Conservation (phyloP, 2,797 vertebrate genomes). For the Alouatta caraya region DNA sequence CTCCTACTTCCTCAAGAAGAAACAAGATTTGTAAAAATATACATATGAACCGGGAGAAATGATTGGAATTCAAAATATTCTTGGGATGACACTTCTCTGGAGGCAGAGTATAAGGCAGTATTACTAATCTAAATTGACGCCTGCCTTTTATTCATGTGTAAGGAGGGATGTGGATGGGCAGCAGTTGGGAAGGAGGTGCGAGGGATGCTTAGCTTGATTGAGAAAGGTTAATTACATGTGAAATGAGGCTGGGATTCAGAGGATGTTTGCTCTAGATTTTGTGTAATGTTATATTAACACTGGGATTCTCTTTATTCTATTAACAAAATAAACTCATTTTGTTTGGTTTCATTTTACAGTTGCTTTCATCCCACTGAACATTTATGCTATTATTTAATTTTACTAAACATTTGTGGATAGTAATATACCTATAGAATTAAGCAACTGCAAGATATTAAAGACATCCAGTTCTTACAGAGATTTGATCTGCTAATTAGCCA, state of each 20-base stretch:
- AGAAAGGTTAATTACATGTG: conserved; percentile 90
- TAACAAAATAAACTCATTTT: conserved; percentile 88
- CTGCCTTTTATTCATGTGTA: conserved; percentile 36
- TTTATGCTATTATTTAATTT: conserved; percentile 88
- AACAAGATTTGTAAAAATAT: conserved; percentile 7
- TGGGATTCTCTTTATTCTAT: conserved; percentile 87
- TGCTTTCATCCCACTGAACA: conserved; percentile 86
- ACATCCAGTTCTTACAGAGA: conserved; percentile 85
- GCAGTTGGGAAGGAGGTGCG: conserved; percentile 76
- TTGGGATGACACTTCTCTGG: background rate
- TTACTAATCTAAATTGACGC: background rate
- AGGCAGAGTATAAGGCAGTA: background rate
- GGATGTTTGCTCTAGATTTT: conserved; percentile 88
- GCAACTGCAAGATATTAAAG: conserved; percentile 85
- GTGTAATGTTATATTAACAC: conserved; percentile 87
- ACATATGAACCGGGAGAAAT: background rate
- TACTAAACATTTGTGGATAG: conserved; percentile 85
- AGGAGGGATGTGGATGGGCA: conserved; percentile 9
- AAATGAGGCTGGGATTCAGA: conserved; percentile 87
- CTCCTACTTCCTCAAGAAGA: background rate
- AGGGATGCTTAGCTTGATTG: conserved; percentile 86
- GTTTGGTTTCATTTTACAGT: conserved; percentile 88
- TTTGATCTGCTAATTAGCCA: conserved; percentile 90
- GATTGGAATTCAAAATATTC: background rate
- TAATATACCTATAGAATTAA: conserved; percentile 87